These are phyloP conservation scores for Monochamus alternatus DNA, from an alignment of 2,888 invertebrate species.

Conservation along the genomic window DNA sequence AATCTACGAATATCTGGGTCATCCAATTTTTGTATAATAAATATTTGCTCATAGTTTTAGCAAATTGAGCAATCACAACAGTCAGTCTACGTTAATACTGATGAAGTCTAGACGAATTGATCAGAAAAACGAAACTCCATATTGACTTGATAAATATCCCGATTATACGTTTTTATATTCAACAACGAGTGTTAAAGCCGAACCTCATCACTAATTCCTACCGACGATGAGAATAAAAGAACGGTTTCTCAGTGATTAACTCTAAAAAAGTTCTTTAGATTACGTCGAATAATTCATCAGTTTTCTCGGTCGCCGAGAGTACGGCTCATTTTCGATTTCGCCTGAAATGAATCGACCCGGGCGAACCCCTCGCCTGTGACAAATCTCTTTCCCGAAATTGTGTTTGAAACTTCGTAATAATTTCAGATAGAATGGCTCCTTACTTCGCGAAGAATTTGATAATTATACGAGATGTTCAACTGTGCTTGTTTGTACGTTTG, in stretches of 20 bases:
- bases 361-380: slow-evolving; percentile 6
- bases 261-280: slow-evolving; percentile 12
- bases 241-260: slow-evolving; percentile 13
- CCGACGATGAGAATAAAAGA: slow-evolving; percentile 1
- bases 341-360: slow-evolving; percentile 4
- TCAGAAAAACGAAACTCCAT: too few species aligned
- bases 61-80: too few species aligned
- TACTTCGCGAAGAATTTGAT: not conserved
- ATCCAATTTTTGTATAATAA: too few species aligned
- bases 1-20: too few species aligned
- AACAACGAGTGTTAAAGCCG: too few species aligned
- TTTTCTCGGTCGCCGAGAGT: not conserved
- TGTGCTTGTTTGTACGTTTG: too few species aligned
- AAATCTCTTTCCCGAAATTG: slow-evolving; percentile 6
- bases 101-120: too few species aligned
- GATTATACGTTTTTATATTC: too few species aligned
- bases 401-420: slow-evolving; percentile 10
- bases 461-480: not conserved
- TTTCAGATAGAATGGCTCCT: not conserved
- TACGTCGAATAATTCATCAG: slow-evolving; percentile 13
- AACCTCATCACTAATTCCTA: slow-evolving; percentile 12
- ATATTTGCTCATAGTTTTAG: too few species aligned
- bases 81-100: too few species aligned
- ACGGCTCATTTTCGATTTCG: slow-evolving; percentile 10
- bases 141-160: too few species aligned